phyloP scores from a whole-genome alignment of 2,888 invertebrate species.

The Protonemura montana region DNA sequence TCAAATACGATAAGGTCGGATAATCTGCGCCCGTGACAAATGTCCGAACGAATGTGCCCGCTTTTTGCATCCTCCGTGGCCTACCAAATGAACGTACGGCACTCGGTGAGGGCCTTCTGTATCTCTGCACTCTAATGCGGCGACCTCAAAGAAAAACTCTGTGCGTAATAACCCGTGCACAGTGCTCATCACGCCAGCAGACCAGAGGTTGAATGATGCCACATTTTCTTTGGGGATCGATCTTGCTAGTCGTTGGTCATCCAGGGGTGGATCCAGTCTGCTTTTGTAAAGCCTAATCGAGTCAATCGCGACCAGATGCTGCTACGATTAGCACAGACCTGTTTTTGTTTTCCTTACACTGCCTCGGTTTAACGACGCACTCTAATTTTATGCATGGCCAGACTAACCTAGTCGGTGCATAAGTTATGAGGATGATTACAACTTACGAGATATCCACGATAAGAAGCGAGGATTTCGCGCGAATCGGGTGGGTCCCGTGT shows the following conservation, averaged over 20 bases:
- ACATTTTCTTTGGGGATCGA: not conserved
- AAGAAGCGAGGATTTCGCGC: not conserved
- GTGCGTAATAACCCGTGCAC: not conserved
- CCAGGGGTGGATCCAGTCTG: not conserved
- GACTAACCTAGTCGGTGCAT: not conserved
- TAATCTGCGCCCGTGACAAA: not conserved
- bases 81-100: not conserved
- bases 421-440: conserved; percentile 7
- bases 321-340: not conserved
- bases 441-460: conserved; percentile 1
- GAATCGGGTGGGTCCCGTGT: not conserved
- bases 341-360: not conserved
- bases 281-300: not conserved
- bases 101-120: not conserved
- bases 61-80: not conserved
- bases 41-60: not conserved
- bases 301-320: not conserved
- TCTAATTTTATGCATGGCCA: conserved; percentile 12
- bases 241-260: not conserved
- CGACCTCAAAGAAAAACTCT: not conserved
- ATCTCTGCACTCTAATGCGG: not conserved
- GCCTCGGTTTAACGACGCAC: not conserved
- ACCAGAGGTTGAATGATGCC: not conserved
- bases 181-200: not conserved
- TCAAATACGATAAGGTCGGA: not conserved